Conservation (phyloP, 2,888 invertebrate species). For the Xanthorhoe designata region DNA sequence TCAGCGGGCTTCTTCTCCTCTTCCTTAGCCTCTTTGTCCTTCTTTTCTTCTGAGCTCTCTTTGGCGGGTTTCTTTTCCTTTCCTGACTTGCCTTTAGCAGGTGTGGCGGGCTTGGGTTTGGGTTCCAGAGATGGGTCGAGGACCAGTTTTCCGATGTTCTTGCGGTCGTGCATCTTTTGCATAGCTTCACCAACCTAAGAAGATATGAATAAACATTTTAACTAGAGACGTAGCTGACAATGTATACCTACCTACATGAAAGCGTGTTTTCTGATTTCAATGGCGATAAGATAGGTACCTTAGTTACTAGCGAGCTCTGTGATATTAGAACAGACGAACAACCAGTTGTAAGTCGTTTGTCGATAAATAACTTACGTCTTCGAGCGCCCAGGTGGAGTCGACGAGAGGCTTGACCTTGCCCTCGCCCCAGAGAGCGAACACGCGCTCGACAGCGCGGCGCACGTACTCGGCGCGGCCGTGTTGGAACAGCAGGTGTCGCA, state of each 20-base stretch:
- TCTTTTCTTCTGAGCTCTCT: slow-evolving; percentile 89
- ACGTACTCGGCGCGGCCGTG: slow-evolving; percentile 90
- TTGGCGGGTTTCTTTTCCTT: slow-evolving; percentile 88
- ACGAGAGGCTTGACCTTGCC: slow-evolving; percentile 93
- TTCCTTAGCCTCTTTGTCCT: slow-evolving; percentile 86
- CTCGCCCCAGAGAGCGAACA: slow-evolving; percentile 91
- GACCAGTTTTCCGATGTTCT: slow-evolving; percentile 95
- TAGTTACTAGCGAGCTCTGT: not conserved
- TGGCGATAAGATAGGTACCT: not conserved
- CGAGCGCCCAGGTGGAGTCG: slow-evolving; percentile 95
- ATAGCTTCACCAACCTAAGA: slow-evolving; percentile 94
- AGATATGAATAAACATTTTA: not conserved
- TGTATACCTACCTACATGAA: not conserved
- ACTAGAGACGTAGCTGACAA: not conserved
- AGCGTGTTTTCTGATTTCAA: not conserved
- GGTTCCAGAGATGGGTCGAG: slow-evolving; percentile 92
- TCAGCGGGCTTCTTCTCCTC: slow-evolving; percentile 80
- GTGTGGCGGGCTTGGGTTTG: slow-evolving; percentile 92
- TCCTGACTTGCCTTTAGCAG: slow-evolving; percentile 90
- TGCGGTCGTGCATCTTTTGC: slow-evolving; percentile 97
- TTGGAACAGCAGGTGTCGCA: slow-evolving; percentile 93
- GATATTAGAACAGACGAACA: too few relatives aligned
- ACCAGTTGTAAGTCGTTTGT: not conserved
- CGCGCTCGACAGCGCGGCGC: slow-evolving; percentile 88
- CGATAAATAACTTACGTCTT: slow-evolving; percentile 81